Evolutionary conservation across 1,140 invertebrate genomes (phyloP).

Genomic region (Zaprionus nigranus): DNA sequence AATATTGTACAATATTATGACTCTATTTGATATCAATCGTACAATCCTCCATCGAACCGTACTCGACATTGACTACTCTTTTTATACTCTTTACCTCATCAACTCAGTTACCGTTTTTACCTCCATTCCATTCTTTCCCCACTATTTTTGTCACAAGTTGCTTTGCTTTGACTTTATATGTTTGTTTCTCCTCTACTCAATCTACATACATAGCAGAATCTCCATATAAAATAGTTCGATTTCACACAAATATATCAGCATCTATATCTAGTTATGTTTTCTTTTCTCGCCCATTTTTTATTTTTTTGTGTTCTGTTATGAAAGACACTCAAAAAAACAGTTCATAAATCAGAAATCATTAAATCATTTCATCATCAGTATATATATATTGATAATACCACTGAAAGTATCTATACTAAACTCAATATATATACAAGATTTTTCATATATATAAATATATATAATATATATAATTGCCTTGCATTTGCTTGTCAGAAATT

Average conservation of each 20-base stretch:
- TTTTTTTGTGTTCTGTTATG: slow-evolving; percentile 31
- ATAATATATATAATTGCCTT: slow-evolving; percentile 28
- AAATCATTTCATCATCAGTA: slow-evolving; percentile 48
- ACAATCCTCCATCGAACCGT: slow-evolving; percentile 37
- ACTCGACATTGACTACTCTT: slow-evolving; percentile 49
- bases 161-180: slow-evolving; percentile 35
- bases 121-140: slow-evolving; percentile 1
- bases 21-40: slow-evolving; percentile 1
- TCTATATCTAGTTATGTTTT: slow-evolving; percentile 23
- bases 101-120: background rate
- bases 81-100: slow-evolving; percentile 25
- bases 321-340: slow-evolving; percentile 29
- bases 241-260: slow-evolving; percentile 17
- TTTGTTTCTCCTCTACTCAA: slow-evolving; percentile 51
- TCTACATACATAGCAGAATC: slow-evolving; percentile 41
- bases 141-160: slow-evolving; percentile 31
- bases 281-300: slow-evolving; percentile 22
- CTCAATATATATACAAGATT: slow-evolving; percentile 3
- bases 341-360: slow-evolving; percentile 34
- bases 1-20: background rate
- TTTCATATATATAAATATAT: slow-evolving; percentile 33
- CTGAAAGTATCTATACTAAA: slow-evolving; percentile 24
- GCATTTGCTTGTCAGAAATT: slow-evolving; percentile 67
- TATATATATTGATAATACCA: slow-evolving; percentile 42
- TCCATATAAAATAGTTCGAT: slow-evolving; percentile 21